These are phyloP conservation scores for Lepus townsendii DNA, from an alignment of 2,797 vertebrate genomes.

Conservation along the genomic window DNA sequence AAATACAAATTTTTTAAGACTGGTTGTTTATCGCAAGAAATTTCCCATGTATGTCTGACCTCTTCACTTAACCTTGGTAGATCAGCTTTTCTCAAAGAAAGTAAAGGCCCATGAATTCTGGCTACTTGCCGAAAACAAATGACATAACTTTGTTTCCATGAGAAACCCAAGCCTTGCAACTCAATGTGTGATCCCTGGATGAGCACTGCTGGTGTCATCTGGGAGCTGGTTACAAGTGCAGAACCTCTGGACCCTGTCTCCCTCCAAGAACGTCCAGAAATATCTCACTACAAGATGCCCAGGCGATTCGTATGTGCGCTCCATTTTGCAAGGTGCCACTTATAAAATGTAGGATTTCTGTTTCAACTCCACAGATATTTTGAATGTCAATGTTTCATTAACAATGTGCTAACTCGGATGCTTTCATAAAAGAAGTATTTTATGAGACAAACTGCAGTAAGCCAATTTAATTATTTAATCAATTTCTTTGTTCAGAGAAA, in stretches of 20 bases:
- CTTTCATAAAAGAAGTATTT: conserved; percentile 56
- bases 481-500: conserved; percentile 63
- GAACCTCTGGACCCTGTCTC: not conserved
- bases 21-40: not conserved
- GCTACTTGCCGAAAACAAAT: not conserved
- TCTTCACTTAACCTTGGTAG: not conserved
- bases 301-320: not conserved
- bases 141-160: not conserved
- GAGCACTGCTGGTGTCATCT: too few species aligned
- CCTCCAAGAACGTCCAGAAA: not conserved
- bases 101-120: not conserved
- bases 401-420: conserved; percentile 39
- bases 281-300: not conserved
- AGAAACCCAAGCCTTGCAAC: not conserved
- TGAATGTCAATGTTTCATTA: conserved; percentile 56
- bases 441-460: conserved; percentile 1
- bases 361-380: not conserved
- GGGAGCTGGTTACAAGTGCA: not conserved
- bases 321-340: not conserved
- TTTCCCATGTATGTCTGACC: not conserved
- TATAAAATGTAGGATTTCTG: not conserved
- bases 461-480: conserved; percentile 62
- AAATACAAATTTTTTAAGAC: not conserved
- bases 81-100: not conserved
- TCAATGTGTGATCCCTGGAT: not conserved